Conservation (phyloP, 2,113 vertebrate species). For the Podarcis raffonei region DNA sequence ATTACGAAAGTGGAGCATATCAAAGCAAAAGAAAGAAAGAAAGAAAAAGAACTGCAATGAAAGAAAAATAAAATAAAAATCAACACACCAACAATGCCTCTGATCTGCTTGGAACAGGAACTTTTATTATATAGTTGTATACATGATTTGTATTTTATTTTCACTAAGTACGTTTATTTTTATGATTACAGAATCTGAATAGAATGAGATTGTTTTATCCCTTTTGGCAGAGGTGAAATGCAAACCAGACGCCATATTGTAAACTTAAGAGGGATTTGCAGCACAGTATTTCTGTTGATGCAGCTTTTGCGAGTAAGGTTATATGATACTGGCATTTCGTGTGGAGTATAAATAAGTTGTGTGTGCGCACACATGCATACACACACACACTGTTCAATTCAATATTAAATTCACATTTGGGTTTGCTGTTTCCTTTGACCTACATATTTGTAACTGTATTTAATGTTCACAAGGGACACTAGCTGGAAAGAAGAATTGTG, state of each 20-base stretch:
- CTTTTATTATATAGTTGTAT: constrained; percentile 29
- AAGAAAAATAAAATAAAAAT: not conserved
- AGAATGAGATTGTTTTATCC: not conserved
- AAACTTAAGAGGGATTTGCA: not conserved
- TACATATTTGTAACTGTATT: not conserved
- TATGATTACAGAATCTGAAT: not conserved
- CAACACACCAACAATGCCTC: not conserved
- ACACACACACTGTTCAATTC: not conserved
- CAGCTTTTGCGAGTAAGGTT: not conserved
- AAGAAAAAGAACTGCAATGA: constrained; percentile 20
- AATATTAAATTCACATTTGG: not conserved
- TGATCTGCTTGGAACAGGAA: constrained; percentile 12
- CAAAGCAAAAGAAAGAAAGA: not conserved
- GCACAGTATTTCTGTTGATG: not conserved
- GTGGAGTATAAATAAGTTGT: not conserved
- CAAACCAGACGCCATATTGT: fast-evolving
- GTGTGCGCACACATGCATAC: not conserved
- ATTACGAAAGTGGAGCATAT: not conserved
- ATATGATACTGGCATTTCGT: constrained; percentile 5
- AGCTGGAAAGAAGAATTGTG: not conserved
- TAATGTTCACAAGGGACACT: not conserved
- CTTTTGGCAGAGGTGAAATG: constrained; percentile 13
- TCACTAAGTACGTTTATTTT: not conserved
- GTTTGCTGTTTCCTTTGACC: not conserved
- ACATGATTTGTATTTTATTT: not conserved